Conservation (phyloP, 2,888 invertebrate genomes). For the Strigamia transsilvanica region DNA sequence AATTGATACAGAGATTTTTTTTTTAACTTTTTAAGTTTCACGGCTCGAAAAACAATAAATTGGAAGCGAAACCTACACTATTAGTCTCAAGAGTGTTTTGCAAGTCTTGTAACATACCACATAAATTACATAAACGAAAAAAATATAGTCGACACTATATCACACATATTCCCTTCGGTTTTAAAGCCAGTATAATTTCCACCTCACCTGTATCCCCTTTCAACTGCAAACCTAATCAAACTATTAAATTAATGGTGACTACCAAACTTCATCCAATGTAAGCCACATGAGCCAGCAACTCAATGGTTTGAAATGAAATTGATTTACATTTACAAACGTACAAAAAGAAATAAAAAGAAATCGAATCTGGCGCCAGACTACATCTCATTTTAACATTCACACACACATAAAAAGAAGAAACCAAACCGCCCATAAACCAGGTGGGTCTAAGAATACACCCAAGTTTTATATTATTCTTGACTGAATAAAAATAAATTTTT, state of each 20-base stretch:
- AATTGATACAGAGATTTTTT: too few species aligned
- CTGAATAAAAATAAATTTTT: not conserved
- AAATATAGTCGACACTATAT: not conserved
- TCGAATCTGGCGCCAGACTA: not conserved
- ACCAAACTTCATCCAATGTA: not conserved
- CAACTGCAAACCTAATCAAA: not conserved
- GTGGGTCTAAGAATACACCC: not conserved
- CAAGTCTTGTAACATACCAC: not conserved
- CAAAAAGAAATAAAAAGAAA: not conserved
- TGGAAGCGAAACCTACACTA: slow-evolving; percentile 17
- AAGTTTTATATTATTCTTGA: not conserved
- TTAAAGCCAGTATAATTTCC: not conserved
- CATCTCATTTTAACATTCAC: slow-evolving; percentile 19
- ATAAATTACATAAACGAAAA: slow-evolving; percentile 9
- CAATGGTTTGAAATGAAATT: not conserved
- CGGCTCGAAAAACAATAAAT: slow-evolving; percentile 17
- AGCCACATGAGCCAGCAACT: not conserved
- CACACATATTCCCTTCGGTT: slow-evolving; percentile 1
- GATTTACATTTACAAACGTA: not conserved
- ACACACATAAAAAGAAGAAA: not conserved
- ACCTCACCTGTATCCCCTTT: not conserved
- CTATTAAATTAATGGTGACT: not conserved
- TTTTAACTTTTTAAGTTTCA: not conserved
- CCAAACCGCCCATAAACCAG: slow-evolving; percentile 30
- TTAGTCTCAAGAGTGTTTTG: slow-evolving; percentile 12